These are phyloP conservation scores for Diaphora mendica DNA, from an alignment of 2,888 invertebrate genomes.

Conservation along the genomic window DNA sequence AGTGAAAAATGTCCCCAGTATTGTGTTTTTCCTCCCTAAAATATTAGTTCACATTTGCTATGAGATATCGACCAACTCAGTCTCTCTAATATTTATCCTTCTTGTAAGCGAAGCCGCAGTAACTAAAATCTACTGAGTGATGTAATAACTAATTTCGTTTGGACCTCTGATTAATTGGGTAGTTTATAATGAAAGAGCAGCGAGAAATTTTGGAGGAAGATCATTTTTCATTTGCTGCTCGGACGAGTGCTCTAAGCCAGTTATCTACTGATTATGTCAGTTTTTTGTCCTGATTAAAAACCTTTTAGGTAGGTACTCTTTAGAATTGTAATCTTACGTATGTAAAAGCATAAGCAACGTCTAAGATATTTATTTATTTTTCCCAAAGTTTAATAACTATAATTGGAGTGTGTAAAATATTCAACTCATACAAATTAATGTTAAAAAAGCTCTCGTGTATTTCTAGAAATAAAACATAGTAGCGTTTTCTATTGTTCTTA, in stretches of 20 bases:
- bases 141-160: not conserved
- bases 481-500: not conserved
- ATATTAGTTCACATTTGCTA: not conserved
- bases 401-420: no score
- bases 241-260: not conserved
- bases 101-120: not conserved
- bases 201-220: not conserved
- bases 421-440: not conserved
- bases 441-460: not conserved
- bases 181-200: not conserved
- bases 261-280: not conserved
- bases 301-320: not conserved
- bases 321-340: no score
- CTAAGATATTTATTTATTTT: not conserved
- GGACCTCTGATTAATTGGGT: not conserved
- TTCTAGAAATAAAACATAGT: not conserved
- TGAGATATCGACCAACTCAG: not conserved
- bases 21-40: not conserved
- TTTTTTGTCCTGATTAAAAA: not conserved
- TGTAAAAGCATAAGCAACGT: no score
- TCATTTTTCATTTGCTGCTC: not conserved
- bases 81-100: not conserved
- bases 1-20: not conserved
- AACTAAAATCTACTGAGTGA: not conserved
- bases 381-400: not conserved